Conservation (phyloP, 2,113 vertebrate species). For the Scomber colias region DNA sequence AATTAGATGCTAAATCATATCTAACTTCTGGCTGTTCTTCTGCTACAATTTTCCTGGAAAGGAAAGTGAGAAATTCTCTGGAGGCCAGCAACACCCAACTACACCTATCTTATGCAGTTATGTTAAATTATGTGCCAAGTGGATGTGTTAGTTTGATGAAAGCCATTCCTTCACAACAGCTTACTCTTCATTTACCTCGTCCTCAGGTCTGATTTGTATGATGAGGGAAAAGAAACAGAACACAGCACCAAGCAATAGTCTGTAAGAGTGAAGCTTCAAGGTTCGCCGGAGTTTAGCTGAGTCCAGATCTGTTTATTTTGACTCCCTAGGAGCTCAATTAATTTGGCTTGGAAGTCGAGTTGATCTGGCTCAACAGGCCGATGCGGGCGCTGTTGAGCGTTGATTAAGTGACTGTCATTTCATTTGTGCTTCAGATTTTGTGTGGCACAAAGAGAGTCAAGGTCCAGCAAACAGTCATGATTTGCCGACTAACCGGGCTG, state of each 20-base stretch:
- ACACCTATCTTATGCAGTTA: no score
- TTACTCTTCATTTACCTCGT: not conserved
- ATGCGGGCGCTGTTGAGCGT: not conserved
- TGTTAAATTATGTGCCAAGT: not conserved
- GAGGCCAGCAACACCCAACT: no score
- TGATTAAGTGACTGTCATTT: conserved; percentile 46
- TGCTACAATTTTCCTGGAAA: not conserved
- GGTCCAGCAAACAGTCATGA: conserved; percentile 43
- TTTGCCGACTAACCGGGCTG: not conserved
- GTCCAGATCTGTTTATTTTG: conserved; percentile 5
- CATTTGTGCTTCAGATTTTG: conserved; percentile 33
- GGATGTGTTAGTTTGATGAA: not conserved
- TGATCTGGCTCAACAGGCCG: conserved; percentile 34
- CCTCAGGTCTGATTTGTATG: not conserved
- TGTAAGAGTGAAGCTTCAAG: not conserved
- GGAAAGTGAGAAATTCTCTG: not conserved
- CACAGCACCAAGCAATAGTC: not conserved
- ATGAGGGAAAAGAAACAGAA: not conserved
- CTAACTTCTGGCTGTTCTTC: not conserved
- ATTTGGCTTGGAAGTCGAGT: conserved; percentile 1
- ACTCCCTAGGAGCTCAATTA: conserved; percentile 8
- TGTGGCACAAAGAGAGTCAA: conserved; percentile 37
- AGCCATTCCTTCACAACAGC: not conserved
- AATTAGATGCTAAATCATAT: not conserved
- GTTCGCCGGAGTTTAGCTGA: not conserved